Base-by-base conservation (phyloP, 2,113 vertebrate genomes). In the Brachyhypopomus occidentalis region DNA sequence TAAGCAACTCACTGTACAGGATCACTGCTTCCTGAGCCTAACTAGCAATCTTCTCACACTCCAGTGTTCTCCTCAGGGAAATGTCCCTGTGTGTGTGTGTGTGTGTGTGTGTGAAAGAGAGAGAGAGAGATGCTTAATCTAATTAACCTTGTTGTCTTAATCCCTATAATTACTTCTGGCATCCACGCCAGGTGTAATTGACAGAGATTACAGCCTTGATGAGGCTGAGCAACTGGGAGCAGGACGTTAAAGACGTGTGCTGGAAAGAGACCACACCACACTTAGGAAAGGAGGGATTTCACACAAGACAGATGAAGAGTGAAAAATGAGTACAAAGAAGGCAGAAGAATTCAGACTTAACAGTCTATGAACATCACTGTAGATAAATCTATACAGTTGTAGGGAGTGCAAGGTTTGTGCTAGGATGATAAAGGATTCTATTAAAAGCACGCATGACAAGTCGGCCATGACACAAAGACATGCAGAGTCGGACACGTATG, bases 131-230 rank as follows among this genome's bases (percentile, higher is more conserved):
- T 45, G 64, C 63, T 52, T 88, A 90, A 90, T 90, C 81, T 75
- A 87, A 88, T 90, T 78, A 87, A 70, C 71, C 56, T 72, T 64
- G 81, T 63, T 72, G 79, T 78, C 81, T 86, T 90, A 88, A 88
- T 90, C 86, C 79, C 75, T 78, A 71, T 89, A 89, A 90, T 92
- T 89, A 93, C 86, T 85, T 82, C 83, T 72, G 84, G 67, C 80
- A 85, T 84, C 86, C 84, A 84, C 81, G 82, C 76, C 72, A 48
- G 73, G 55, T 72, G 48, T 87, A 85, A 87, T 85, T 81, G 84
- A 78, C 67, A 72, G 85, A 85, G 82, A 87, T 86, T 87, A 87
- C 45, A 48, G 72, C 70, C 60, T 70, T 69, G 75, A 82, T 75
- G 81, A 79, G 41, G 62, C 38, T 78, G 8, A 63, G 67, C 78